Base-by-base conservation (phyloP, 2,888 invertebrate genomes). In the Stenodema calcarata region DNA sequence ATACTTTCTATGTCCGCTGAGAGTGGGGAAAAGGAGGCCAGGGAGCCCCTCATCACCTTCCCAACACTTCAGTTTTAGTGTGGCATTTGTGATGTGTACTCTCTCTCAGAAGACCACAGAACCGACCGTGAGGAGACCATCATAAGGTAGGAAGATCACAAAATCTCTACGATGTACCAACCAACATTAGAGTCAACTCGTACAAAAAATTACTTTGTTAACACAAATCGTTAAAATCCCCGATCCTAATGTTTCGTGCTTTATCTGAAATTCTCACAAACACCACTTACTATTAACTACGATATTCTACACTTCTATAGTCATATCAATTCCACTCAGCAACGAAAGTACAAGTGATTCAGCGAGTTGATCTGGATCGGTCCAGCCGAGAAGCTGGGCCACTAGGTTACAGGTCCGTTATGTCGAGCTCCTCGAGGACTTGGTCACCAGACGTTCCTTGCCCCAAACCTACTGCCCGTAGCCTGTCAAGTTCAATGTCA, bases 361-460 rank as follows among this genome's bases (percentile, higher is more conserved):
- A 9, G n/a, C 78, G 44, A n/a, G 2, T 16, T n/a, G 54, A 9
- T 80, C 80, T 30, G 50, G 47, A 11, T 27, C 18, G 54, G 50
- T 50, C 54, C 80, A 80, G 50, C 80, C 30, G 18, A 23, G 82
- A 82, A 82, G 82, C 69, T 82, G 82, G 82, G 82, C 82, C 82
- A 82, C 82, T 62, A 69, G 82, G 82, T 27, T 42, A 82, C 35
- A 69, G 82, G 82, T 41, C 82, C 82, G 82, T 82, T 82, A 82
- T 62, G 82, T 82, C 82, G 30, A 50, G 75, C 16, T 30, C 41
- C 69, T 69, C n/a, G 50, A 41, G 18, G 70, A 30, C 69, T 62
- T 44, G 18, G 27, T 73, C 73, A 35, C 35, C 35, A 30, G 73
- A 73, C 73, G 41, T 62, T 47, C 47, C 47, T 16, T 47, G 28